Percentiles rank a stretch among this genome's conserved stretches.
phyloP scores from a whole-genome alignment of 2,113 vertebrate species.

The Cryptomyrus ogoouensis region DNA sequence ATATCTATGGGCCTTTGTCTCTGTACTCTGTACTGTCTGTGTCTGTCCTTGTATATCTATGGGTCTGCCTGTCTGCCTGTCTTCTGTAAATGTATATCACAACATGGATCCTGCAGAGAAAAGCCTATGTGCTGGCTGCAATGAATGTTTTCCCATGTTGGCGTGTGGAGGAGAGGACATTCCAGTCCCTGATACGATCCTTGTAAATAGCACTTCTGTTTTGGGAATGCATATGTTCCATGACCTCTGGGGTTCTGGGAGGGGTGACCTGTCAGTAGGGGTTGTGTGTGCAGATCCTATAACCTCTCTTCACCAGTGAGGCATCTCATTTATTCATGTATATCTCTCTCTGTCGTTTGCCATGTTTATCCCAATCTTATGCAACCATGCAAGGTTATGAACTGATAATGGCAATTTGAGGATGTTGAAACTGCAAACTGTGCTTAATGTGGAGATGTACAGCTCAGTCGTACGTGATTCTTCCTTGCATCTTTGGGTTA shows the following conservation, averaged over 20 bases:
- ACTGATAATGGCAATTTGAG: neutral
- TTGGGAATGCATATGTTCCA: neutral
- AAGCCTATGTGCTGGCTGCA: neutral
- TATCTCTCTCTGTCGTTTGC: neutral
- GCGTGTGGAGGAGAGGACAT: neutral
- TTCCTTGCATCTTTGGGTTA: neutral
- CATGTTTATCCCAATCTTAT: neutral
- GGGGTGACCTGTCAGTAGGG: neutral
- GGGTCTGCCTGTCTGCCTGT: neutral
- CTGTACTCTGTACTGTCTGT: neutral
- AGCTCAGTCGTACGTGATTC: neutral
- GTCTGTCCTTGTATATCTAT: neutral
- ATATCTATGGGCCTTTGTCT: neutral
- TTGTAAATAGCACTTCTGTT: slow-evolving; percentile 8
- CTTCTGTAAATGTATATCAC: neutral
- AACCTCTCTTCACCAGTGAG: neutral
- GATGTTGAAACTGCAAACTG: neutral
- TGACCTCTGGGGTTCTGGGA: neutral
- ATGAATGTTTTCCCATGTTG: slow-evolving; percentile 1
- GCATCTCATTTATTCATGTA: neutral
- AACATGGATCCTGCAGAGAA: neutral
- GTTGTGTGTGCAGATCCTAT: neutral
- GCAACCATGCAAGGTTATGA: neutral
- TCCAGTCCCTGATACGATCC: neutral
- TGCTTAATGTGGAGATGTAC: neutral